Base-by-base conservation (phyloP, 2,113 vertebrate species). In the Gasterosteus nipponicus region DNA sequence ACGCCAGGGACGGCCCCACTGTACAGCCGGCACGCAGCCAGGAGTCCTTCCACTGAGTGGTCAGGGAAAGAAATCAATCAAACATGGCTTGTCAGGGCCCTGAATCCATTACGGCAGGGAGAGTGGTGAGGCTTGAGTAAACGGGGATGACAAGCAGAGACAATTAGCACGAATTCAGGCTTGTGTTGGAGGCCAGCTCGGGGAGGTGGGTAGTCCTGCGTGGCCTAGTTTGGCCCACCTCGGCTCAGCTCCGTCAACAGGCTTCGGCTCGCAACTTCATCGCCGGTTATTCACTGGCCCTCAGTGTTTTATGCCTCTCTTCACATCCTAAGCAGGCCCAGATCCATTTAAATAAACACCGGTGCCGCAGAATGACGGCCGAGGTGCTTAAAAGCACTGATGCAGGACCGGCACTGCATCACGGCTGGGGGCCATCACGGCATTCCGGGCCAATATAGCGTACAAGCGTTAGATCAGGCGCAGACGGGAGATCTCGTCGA, bases 81-180 rank as follows among this genome's bases (percentile, higher is more conserved):
- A 91, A 92, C 89, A 76, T 82, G 89, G 89, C 89, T 89, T 87
- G 91, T 90, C 91, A 86, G 80, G 60, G 64, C 89, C 87, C 89
- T 78, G 85, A 90, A 88, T 91, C 90, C 89, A 91, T 91, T 86
- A 90, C 65, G 83, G 82, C 71, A 64, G 79, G 77, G 73, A 87
- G 85, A 87, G 86, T 89, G 89, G 82, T 87, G 91, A 92, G 87
- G 92, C 91, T 89, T 90, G 89, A 93, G 90, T 91, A 93, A 92
- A 91, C 89, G 90, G 89, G 81, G 76, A 85, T 86, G 90, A 92
- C 92, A 90, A 90, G 87, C 73, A 80, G 89, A 88, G 82, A 90
- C 90, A 90, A 91, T 92, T 91, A 92, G 89, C 85, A 75, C 61
- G 77, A 89, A 89, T 87, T 78, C 86, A 66, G 86, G 47, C 80